Evolutionary conservation across 2,797 vertebrate genomes (phyloP).

Genomic region (Mus caroli): DNA sequence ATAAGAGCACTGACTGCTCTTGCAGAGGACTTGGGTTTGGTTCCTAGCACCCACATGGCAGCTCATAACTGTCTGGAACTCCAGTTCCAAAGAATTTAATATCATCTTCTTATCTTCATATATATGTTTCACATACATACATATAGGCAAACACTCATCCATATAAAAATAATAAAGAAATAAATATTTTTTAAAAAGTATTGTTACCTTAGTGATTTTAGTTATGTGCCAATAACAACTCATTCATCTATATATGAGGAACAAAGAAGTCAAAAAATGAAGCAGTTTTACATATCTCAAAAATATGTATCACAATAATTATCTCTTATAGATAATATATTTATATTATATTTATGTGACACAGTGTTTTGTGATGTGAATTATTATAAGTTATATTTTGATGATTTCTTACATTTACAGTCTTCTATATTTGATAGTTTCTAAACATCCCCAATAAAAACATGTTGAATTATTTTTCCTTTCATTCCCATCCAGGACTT

Average conservation of each 20-base stretch:
- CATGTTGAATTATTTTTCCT: neutral
- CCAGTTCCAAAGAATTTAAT: neutral
- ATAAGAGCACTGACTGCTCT: neutral
- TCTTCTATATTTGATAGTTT: neutral
- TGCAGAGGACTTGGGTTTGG: neutral
- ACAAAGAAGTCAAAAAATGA: constrained; percentile 54
- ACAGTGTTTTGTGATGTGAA: neutral
- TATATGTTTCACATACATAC: neutral
- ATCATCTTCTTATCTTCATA: neutral
- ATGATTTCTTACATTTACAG: constrained; percentile 15
- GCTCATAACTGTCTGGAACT: neutral
- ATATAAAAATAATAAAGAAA: neutral
- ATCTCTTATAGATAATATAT: neutral
- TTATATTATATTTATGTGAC: constrained; percentile 17
- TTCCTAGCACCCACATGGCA: neutral
- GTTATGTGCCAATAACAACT: neutral
- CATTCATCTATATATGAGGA: constrained; percentile 34
- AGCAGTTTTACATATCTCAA: constrained; percentile 20
- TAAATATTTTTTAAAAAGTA: neutral
- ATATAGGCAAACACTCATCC: neutral
- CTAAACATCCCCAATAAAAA: neutral
- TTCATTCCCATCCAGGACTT: neutral
- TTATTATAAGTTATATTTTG: constrained; percentile 42
- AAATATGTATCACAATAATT: neutral
- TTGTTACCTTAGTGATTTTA: neutral